A percentile compares a stretch with the other conserved stretches of the same genome.
Evolutionary conservation across 2,888 invertebrate species (phyloP).

Genomic region (Amphiduros pacificus): DNA sequence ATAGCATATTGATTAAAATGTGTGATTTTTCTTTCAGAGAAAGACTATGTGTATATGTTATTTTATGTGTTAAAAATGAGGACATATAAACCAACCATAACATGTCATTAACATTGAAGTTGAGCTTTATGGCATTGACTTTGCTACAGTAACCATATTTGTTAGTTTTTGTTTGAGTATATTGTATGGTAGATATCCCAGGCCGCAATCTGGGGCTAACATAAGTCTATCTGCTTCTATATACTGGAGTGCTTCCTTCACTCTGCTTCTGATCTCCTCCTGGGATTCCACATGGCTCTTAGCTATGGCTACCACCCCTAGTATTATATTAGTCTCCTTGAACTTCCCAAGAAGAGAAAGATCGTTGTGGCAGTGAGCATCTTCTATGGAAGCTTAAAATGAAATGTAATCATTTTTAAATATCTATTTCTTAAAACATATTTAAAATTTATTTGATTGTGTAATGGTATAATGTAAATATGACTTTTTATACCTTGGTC

Average conservation of each 20-base stretch:
- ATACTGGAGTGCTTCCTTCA: not conserved
- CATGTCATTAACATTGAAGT: no score
- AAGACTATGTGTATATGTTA: no score
- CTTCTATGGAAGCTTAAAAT: slow-evolving; percentile 24
- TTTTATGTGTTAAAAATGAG: not conserved
- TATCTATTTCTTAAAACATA: not conserved
- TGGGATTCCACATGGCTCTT: slow-evolving; percentile 25
- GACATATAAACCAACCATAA: not conserved
- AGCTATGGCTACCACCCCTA: slow-evolving; percentile 30
- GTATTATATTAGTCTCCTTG: slow-evolving; percentile 25
- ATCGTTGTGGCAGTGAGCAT: slow-evolving; percentile 22
- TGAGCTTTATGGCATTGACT: not conserved
- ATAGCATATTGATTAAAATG: no score
- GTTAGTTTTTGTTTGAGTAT: slow-evolving; percentile 9
- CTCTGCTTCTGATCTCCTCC: slow-evolving; percentile 22
- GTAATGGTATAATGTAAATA: not conserved
- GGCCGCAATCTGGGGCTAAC: slow-evolving; percentile 11
- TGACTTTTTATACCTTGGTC: not conserved
- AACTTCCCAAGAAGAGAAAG: slow-evolving; percentile 16
- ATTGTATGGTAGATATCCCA: slow-evolving; percentile 3
- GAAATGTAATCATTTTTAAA: not conserved
- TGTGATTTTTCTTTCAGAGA: no score
- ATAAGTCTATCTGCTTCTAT: slow-evolving; percentile 1
- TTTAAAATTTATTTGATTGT: not conserved
- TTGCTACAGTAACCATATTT: slow-evolving; percentile 8